Evolutionary conservation across 1,140 invertebrate species (phyloP), one percentile per base, ranked within the genome.

Genomic region (Gryon sp.): DNA sequence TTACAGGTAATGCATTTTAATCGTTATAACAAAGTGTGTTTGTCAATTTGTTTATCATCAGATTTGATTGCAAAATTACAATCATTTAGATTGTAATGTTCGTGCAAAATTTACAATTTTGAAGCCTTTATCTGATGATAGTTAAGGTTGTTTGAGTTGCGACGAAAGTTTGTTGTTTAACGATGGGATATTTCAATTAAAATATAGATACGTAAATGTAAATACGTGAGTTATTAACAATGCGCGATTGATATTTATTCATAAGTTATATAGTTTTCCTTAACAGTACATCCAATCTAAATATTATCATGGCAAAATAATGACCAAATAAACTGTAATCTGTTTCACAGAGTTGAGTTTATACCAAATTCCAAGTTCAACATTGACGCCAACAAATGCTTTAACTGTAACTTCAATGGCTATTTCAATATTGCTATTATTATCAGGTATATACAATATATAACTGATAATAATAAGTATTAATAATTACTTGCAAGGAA

Each of bases 1-100:
- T 80, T 87, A n/a, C 90, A 91, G 88, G 90, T 90, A 82, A 80
- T 22, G 2, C 8, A 45, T 22, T 22, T 18, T 40, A 40, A 5
- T 16, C 36, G n/a, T n/a, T n/a, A n/a, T n/a, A n/a, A n/a, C n/a
- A n/a, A n/a, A n/a, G n/a, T n/a, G n/a, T n/a, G n/a, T n/a, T n/a
- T n/a, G n/a, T n/a, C n/a, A n/a, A n/a, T n/a, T n/a, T n/a, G n/a
- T n/a, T n/a, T n/a, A n/a, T n/a, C n/a, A n/a, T n/a, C n/a, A n/a
- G n/a, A n/a, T n/a, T n/a, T n/a, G n/a, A n/a, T n/a, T n/a, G n/a
- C n/a, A n/a, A n/a, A n/a, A n/a, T n/a, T n/a, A n/a, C n/a, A n/a
- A n/a, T n/a, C n/a, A n/a, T n/a, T n/a, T n/a, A n/a, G n/a, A n/a
- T n/a, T n/a, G n/a, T n/a, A n/a, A n/a, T n/a, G n/a, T n/a, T n/a